Evolutionary conservation across 2,113 vertebrate genomes (phyloP).

Genomic region (Holacanthus passer): DNA sequence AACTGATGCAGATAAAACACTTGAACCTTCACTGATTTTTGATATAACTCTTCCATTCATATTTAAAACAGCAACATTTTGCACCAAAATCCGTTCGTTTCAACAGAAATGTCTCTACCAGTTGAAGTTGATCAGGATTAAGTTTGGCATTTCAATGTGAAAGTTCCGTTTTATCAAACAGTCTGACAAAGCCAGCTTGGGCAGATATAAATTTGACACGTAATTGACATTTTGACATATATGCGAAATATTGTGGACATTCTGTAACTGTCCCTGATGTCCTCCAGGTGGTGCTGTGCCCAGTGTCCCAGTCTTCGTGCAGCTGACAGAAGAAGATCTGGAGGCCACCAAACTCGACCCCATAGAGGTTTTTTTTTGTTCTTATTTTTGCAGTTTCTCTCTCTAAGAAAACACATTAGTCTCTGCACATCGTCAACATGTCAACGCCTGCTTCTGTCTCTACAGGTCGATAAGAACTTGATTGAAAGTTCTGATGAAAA

Average conservation of each 20-base stretch:
- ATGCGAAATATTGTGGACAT: not conserved
- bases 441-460: constrained; percentile 10
- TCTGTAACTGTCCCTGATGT: not conserved
- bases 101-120: too few species aligned
- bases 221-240: not conserved
- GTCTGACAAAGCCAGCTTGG: not conserved
- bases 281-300: constrained; percentile 67
- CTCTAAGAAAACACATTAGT: too few species aligned
- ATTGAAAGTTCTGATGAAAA: constrained; percentile 97
- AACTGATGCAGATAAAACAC: not conserved
- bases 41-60: too few species aligned
- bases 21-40: too few species aligned
- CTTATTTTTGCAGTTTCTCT: not conserved
- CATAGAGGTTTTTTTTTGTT: constrained; percentile 85
- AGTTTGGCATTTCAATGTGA: not conserved
- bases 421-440: not conserved
- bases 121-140: too few species aligned
- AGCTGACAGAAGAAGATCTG: constrained; percentile 94
- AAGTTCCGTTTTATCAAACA: rapidly evolving
- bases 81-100: too few species aligned
- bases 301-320: constrained; percentile 86
- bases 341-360: constrained; percentile 93
- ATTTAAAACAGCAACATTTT: too few species aligned
- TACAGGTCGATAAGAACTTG: constrained; percentile 94
- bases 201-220: not conserved